These are phyloP conservation scores for Cyanistes caeruleus DNA, from an alignment of 2,113 vertebrate genomes.

Conservation along the genomic window DNA sequence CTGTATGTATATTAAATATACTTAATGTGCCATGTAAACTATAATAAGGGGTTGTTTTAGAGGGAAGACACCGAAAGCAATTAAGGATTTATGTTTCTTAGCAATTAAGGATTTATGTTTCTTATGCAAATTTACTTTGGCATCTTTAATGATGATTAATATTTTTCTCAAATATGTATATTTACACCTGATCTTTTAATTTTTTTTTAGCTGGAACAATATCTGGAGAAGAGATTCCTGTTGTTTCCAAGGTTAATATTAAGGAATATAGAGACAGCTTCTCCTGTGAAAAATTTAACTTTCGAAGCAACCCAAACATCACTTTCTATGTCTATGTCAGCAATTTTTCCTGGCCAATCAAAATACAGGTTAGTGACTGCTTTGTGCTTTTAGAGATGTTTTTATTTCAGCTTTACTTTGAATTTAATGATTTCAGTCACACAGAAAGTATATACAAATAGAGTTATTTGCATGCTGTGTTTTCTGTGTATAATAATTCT, in stretches of 20 bases:
- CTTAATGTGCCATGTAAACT: background rate
- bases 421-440: background rate
- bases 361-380: conserved; percentile 92
- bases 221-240: conserved; percentile 94
- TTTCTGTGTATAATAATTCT: background rate
- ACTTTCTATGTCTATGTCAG: conserved; percentile 99
- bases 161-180: background rate
- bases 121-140: background rate
- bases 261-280: conserved; percentile 97
- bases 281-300: conserved; percentile 98
- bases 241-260: conserved; percentile 93
- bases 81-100: no score
- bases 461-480: background rate
- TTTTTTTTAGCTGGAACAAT: conserved; percentile 90
- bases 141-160: background rate
- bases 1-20: background rate
- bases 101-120: background rate
- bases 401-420: background rate
- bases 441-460: background rate
- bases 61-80: background rate
- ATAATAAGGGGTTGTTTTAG: background rate
- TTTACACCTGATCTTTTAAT: background rate
- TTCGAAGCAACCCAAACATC: conserved; percentile 96
- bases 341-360: conserved; percentile 99
- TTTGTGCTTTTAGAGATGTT: background rate